Evolutionary conservation across 1,140 invertebrate genomes (phyloP).

Genomic region (Drosophila dunni): DNA sequence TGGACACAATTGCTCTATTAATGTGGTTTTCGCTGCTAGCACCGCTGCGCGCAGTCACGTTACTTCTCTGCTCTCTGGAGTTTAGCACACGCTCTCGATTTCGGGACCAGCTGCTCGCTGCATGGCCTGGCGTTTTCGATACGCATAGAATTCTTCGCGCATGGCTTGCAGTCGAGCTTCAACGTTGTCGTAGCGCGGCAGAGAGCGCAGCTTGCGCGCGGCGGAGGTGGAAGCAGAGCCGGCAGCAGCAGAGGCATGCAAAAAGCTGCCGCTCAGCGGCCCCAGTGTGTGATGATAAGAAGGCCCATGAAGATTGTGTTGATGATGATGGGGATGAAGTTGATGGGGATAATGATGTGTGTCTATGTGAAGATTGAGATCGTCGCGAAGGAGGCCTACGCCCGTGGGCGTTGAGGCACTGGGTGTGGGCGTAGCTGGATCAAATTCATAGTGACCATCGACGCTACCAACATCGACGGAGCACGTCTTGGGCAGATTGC

Average conservation of each 20-base stretch:
- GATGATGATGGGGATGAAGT: constrained; percentile 29
- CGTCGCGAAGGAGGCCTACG: constrained; percentile 85
- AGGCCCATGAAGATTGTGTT: constrained; percentile 11
- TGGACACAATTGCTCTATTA: too few species aligned
- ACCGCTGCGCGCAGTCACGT: constrained; percentile 12
- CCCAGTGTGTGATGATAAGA: constrained; percentile 63
- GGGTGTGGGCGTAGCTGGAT: constrained; percentile 90
- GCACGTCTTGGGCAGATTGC: constrained; percentile 85
- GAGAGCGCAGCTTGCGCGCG: constrained; percentile 55
- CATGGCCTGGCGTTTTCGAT: constrained; percentile 92
- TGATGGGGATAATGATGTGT: constrained; percentile 59
- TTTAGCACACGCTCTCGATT: constrained; percentile 91
- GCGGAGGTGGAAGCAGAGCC: constrained; percentile 61
- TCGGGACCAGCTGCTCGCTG: constrained; percentile 88
- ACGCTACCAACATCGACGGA: constrained; percentile 93
- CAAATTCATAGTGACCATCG: constrained; percentile 98
- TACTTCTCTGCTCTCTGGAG: background rate
- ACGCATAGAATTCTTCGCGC: constrained; percentile 97
- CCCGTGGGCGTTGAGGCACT: constrained; percentile 87
- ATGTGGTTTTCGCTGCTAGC: too few species aligned
- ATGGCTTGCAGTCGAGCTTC: constrained; percentile 96
- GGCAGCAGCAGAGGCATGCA: constrained; percentile 81
- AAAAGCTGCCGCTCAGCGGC: constrained; percentile 77
- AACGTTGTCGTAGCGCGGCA: constrained; percentile 91
- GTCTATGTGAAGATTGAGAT: constrained; percentile 81